Conservation (phyloP, 2,113 vertebrate species). For the Trichechus manatus region DNA sequence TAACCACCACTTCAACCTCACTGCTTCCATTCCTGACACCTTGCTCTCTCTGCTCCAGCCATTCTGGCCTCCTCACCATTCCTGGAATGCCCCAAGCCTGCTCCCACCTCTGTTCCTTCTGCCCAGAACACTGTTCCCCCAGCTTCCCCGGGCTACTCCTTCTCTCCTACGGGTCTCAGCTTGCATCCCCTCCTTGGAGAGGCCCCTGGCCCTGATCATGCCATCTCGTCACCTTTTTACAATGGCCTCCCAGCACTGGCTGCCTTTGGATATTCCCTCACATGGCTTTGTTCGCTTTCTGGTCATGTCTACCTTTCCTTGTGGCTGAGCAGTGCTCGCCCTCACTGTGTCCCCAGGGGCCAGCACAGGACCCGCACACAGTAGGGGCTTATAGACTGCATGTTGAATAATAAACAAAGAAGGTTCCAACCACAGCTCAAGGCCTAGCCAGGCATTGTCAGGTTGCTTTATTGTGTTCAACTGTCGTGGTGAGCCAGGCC, state of each 20-base stretch:
- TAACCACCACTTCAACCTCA: too few relatives aligned
- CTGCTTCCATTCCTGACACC: rapidly evolving
- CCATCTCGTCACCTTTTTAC: background rate
- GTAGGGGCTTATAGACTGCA: background rate
- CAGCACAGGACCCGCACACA: rapidly evolving
- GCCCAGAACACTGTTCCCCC: background rate
- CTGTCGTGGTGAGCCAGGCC: background rate
- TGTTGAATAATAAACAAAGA: background rate
- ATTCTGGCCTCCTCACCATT: background rate
- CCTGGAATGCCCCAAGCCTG: background rate
- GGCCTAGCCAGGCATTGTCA: background rate
- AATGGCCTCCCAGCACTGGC: background rate
- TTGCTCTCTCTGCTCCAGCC: background rate
- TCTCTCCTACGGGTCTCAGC: background rate
- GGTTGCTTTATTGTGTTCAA: background rate
- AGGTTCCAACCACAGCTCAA: background rate
- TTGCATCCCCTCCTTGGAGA: background rate
- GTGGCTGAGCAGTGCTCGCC: background rate
- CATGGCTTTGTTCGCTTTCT: background rate
- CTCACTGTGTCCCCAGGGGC: background rate
- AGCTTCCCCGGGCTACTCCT: background rate
- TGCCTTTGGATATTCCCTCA: background rate
- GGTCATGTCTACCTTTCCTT: background rate
- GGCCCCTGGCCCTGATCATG: background rate
- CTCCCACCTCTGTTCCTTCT: background rate